Base-by-base conservation (phyloP, 2,888 invertebrate genomes). In the Nectonema munidae region DNA sequence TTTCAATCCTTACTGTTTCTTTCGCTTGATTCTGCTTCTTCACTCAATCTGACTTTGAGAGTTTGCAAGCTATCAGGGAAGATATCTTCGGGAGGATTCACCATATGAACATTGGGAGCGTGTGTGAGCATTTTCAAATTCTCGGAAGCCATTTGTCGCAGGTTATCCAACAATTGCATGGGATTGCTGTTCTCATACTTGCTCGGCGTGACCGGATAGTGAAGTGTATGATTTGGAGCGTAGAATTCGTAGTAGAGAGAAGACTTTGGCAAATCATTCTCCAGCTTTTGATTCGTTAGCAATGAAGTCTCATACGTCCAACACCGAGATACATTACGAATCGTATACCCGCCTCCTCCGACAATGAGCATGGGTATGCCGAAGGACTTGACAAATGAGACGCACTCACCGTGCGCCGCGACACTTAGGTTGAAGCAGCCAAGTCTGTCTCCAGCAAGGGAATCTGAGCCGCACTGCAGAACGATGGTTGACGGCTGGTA, bases 271-370 rank as follows among this genome's bases (percentile, higher is more conserved):
- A 95, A 62, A 50, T 89, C 86, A 52, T 83, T 77, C 36, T 71
- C 72, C 41, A 95, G 77, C 42, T 68, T 68, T 29, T 45, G 25
- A 49, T 83, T 83, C 0, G 86, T 67, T 2, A 89, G 57, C 1
- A 95, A 58, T 0, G 86, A 76, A 0, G 95, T 99, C 57, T 95
- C 95, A 49, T 83, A 83, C 0, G 89, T 83, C 95, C 95, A 99
- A 54, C 86, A 89, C 3, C 95, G 64, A 0, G 95, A 89, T 1
- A 95, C 89, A 54, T 95, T 95, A 19, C 81, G 63, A 17, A 86
- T 59, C 0, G 86, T 95, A 54, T 89, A 95, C 63, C 68, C 67
- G 4, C 68, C 68, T 1, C 69, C 69, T 9, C 69, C 81, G 1
- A 86, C 68, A 0, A 81, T 76, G 29, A 83, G 57, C 3, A 83